These are phyloP conservation scores for Drosophila virilis DNA, from an alignment of 1,140 invertebrate species.

Conservation along the genomic window DNA sequence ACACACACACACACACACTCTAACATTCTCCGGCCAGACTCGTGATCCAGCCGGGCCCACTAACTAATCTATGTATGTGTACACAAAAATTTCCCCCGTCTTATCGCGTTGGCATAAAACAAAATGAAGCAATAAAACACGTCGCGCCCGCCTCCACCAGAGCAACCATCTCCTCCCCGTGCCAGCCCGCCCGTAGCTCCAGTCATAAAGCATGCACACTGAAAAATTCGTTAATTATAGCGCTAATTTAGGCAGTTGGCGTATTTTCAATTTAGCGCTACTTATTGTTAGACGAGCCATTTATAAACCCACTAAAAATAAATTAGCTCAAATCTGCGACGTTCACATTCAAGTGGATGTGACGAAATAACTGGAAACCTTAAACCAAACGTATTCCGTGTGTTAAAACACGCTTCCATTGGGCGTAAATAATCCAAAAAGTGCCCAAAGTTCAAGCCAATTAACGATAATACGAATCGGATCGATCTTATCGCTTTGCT, in stretches of 20 bases:
- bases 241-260: slow-evolving; percentile 62
- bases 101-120: slow-evolving; percentile 48
- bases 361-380: slow-evolving; percentile 5
- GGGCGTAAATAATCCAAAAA: background rate
- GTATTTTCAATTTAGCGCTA: slow-evolving; percentile 70
- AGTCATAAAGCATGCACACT: slow-evolving; percentile 2
- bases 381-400: background rate
- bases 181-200: background rate
- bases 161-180: too few species aligned
- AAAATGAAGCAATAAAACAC: slow-evolving; percentile 50
- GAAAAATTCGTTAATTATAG: slow-evolving; percentile 71
- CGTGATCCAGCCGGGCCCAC: slow-evolving; percentile 47
- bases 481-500: slow-evolving; percentile 16
- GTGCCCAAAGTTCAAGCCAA: background rate
- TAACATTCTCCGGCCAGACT: slow-evolving; percentile 7
- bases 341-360: slow-evolving; percentile 10
- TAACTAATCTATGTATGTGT: slow-evolving; percentile 46
- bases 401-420: too few species aligned
- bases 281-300: slow-evolving; percentile 66
- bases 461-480: slow-evolving; percentile 13
- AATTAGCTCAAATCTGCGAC: slow-evolving; percentile 63
- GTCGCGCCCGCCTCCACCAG: background rate
- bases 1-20: background rate
- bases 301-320: slow-evolving; percentile 78
- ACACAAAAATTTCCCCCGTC: slow-evolving; percentile 34